Base-by-base conservation (phyloP, 2,113 vertebrate species). In the Cinclus cinclus region DNA sequence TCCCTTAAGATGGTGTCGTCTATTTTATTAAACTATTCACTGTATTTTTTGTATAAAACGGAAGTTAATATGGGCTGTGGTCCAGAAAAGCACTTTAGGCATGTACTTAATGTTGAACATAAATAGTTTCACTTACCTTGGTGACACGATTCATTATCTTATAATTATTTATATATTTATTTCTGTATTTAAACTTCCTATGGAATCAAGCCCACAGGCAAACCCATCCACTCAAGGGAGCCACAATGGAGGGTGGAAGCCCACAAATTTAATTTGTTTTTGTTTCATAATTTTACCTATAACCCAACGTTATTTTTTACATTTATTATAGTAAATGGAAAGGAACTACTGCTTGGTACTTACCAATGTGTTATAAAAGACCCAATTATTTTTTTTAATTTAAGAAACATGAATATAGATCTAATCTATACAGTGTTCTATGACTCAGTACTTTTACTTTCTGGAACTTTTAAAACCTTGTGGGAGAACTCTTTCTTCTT, bases 41-140 rank as follows among this genome's bases (percentile, higher is more conserved):
- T 77, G 16, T 75, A 30, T 88, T 95, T 96, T 96, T 94, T 90
- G 19, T 92, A 58, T 76, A 65, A 95, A 96, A 89, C 50, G 60
- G 74, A 88, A 95, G 78, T 76, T 91, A 83, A 22, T 85, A 12
- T 88, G 92, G 94, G 96, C 96, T 86, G 22, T 65, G 52, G 75
- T 97, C 94, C 95, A 97, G 79, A 67, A 96, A 93, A 92, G 87
- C 95, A 96, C 96, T 97, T 95, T 97, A 94, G 92, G 46, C 55
- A 37, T 63, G 59, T 90, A 76, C 35, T 28, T 93, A 94, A 93
- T 64, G 73, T 90, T 90, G 78, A 94, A 86, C 67, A 80, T 85
- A 85, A 95, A 85, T 87, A 95, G 59, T 92, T 95, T 77, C 27
- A n/a, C 77, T 94, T 92, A 90, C 87, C 68, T 91, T 31, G 37